Conservation (phyloP, 2,113 vertebrate species). For the Diadophis punctatus region DNA sequence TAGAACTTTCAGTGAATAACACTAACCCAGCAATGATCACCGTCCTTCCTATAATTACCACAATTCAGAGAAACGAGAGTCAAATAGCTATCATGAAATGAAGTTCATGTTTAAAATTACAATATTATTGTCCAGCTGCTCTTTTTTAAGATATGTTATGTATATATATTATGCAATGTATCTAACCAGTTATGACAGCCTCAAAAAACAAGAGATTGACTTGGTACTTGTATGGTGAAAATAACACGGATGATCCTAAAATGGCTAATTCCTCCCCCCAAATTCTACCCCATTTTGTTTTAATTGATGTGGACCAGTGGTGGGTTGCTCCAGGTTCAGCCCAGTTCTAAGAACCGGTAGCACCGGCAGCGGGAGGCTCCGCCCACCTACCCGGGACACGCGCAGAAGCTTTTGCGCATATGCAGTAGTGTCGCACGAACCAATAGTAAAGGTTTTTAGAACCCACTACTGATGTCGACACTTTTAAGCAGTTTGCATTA, state of each 20-base stretch:
- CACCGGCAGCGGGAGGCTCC: no score
- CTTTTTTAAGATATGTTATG: conserved; percentile 59
- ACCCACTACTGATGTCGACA: fast-evolving
- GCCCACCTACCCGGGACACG: no score
- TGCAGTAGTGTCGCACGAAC: no score
- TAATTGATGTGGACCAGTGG: no score
- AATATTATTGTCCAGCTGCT: conserved; percentile 45
- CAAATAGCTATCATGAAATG: conserved; percentile 49
- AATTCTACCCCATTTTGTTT: background rate
- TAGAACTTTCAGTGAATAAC: conserved; percentile 68
- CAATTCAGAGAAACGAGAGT: conserved; percentile 63
- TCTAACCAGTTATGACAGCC: conserved; percentile 40
- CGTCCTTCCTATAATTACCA: conserved; percentile 71
- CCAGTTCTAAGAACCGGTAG: no score
- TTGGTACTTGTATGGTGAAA: conserved; percentile 38
- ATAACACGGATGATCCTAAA: background rate
- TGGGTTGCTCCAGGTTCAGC: no score
- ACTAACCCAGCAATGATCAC: conserved; percentile 75
- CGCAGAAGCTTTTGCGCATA: no score
- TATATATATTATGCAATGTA: conserved; percentile 51
- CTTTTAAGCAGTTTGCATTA: background rate
- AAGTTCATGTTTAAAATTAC: conserved; percentile 47
- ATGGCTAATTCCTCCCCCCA: background rate
- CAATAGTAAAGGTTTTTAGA: no score
- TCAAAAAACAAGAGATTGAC: conserved; percentile 47